A percentile compares a stretch with the other conserved stretches of the same genome.
Evolutionary conservation across 1,140 invertebrate genomes (phyloP).

Genomic region (Augochlora pura): DNA sequence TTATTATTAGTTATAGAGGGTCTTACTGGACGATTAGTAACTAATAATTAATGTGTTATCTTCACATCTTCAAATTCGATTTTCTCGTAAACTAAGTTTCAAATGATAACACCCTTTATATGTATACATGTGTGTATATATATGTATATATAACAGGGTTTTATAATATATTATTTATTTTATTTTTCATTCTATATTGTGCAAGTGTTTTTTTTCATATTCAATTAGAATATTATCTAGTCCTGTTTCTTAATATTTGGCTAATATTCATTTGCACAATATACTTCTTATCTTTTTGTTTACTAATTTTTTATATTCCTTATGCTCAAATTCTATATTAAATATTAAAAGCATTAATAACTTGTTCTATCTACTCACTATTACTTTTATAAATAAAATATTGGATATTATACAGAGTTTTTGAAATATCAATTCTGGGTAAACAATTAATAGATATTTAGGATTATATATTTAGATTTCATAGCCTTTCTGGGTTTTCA

Average conservation of each 20-base stretch:
- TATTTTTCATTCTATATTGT: slow-evolving; percentile 49
- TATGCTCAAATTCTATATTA: slow-evolving; percentile 12
- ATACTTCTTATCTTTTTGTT: slow-evolving; percentile 43
- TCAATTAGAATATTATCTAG: background rate
- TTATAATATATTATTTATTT: too few species aligned
- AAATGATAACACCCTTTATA: too few species aligned
- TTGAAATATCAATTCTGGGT: slow-evolving; percentile 13
- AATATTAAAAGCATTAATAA: background rate
- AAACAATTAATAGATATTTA: slow-evolving; percentile 42
- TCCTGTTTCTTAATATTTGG: background rate
- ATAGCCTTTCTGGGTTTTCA: slow-evolving; percentile 17
- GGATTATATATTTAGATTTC: slow-evolving; percentile 14
- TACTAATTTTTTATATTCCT: slow-evolving; percentile 37
- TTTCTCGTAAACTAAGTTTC: too few species aligned
- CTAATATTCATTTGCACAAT: slow-evolving; percentile 27
- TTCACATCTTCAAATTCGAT: too few species aligned
- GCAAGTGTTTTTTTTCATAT: slow-evolving; percentile 24
- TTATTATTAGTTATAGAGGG: too few species aligned
- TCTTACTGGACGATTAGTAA: too few species aligned
- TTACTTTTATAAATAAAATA: background rate
- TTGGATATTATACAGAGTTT: background rate
- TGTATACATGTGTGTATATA: too few species aligned
- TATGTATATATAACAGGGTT: too few species aligned
- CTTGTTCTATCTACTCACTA: background rate
- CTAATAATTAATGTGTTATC: too few species aligned